Conservation (phyloP, 2,113 vertebrate species). For the Ovibos moschatus region DNA sequence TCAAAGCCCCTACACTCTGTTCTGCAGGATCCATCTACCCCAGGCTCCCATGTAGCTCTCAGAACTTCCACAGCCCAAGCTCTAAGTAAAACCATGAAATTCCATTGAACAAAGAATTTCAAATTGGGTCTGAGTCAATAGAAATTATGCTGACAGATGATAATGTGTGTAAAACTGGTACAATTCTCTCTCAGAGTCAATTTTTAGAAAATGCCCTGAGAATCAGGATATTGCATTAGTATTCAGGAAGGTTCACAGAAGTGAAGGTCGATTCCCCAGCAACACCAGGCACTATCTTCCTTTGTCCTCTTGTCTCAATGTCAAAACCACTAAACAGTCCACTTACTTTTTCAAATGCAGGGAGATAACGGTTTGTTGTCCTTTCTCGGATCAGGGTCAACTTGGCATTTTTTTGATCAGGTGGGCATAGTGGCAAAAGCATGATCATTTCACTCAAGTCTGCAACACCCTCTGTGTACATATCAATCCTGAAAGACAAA, state of each 20-base stretch:
- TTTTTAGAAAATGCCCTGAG: neutral
- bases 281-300: neutral
- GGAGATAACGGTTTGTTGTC: constrained; percentile 79
- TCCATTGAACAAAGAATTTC: neutral
- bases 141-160: neutral
- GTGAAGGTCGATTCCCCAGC: neutral
- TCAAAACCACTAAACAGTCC: neutral
- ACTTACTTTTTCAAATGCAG: constrained; percentile 86
- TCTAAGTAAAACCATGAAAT: neutral
- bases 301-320: neutral
- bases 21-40: neutral
- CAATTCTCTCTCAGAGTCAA: neutral
- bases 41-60: neutral
- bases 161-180: neutral
- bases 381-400: constrained; percentile 72
- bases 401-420: constrained; percentile 63
- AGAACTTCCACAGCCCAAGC: neutral
- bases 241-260: neutral
- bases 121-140: neutral
- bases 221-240: neutral
- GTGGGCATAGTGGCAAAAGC: constrained; percentile 14
- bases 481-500: constrained; percentile 83
- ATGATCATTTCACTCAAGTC: constrained; percentile 82
- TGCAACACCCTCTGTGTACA: constrained; percentile 81
- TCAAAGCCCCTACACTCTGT: neutral